Evolutionary conservation across 2,888 invertebrate species (phyloP).

Genomic region (Calliopum simillimum): DNA sequence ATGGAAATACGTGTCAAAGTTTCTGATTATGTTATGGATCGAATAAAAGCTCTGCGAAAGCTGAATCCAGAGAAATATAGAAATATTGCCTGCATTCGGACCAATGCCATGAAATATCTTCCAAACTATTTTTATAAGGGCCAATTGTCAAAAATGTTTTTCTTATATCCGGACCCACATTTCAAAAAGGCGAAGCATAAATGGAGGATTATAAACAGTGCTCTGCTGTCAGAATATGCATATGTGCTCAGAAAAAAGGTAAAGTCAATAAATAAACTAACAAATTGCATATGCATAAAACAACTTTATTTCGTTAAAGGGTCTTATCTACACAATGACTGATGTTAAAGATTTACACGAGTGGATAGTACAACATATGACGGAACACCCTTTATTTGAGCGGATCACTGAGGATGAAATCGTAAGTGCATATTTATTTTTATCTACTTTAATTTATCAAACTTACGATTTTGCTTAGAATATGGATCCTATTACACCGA

Average conservation of each 20-base stretch:
- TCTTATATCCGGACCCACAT: conserved; percentile 99
- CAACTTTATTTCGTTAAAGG: conserved; percentile 70
- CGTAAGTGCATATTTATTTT: conserved; percentile 70
- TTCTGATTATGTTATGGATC: conserved; percentile 96
- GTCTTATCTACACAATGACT: conserved; percentile 94
- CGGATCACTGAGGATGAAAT: conserved; percentile 79
- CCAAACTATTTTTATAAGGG: conserved; percentile 97
- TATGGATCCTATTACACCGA: conserved; percentile 86
- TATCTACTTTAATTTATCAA: conserved; percentile 1
- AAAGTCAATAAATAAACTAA: conserved; percentile 46
- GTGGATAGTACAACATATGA: conserved; percentile 96
- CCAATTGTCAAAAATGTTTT: conserved; percentile 97
- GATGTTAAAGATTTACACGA: conserved; percentile 97
- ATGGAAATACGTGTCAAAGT: conserved; percentile 99
- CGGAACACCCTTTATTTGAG: conserved; percentile 90
- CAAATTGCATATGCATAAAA: too few relatives aligned
- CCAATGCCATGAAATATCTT: conserved; percentile 99
- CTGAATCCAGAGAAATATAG: conserved; percentile 82
- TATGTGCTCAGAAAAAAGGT: conserved; percentile 89
- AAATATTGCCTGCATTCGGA: conserved; percentile 94
- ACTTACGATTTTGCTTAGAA: conserved; percentile 68
- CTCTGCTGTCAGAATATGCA: conserved; percentile 95
- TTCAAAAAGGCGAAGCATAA: conserved; percentile 99
- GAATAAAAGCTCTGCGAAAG: conserved; percentile 86
- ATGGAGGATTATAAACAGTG: conserved; percentile 97